Percentiles rank a stretch among this genome's conserved stretches.
Conservation (phyloP, 2,888 invertebrate genomes). For the Sympetrum striolatum region DNA sequence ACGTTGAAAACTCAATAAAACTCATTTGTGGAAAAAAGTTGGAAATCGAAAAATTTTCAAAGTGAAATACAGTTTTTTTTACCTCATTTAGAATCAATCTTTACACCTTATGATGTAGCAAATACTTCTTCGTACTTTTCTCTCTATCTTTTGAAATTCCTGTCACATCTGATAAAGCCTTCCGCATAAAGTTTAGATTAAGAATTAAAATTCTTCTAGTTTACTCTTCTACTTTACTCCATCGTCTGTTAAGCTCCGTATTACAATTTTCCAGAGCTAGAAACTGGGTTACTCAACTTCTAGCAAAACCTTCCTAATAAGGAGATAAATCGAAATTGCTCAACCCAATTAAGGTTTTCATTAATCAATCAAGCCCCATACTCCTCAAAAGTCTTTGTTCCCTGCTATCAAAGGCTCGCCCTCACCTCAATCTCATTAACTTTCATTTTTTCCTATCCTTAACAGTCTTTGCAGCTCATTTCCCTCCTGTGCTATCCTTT, state of each 20-base stretch:
- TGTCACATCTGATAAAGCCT: too few relatives aligned
- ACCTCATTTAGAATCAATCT: too few relatives aligned
- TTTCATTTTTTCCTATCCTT: not conserved
- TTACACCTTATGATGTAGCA: too few relatives aligned
- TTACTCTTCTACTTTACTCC: not conserved
- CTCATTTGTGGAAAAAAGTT: too few relatives aligned
- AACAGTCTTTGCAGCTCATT: not conserved
- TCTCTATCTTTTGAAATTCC: too few relatives aligned
- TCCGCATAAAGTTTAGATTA: not conserved
- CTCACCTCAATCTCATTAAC: not conserved
- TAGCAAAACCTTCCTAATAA: not conserved
- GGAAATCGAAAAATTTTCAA: too few relatives aligned
- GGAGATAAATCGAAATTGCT: conserved; percentile 4
- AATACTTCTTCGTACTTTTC: too few relatives aligned
- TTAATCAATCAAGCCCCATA: conserved; percentile 14
- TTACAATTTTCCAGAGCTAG: not conserved
- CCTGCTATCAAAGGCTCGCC: not conserved
- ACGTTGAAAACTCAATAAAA: too few relatives aligned
- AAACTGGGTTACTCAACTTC: not conserved
- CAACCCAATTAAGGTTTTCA: conserved; percentile 22
- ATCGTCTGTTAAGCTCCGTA: not conserved
- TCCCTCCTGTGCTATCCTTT: not conserved
- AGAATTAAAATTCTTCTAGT: not conserved
- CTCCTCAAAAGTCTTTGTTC: not conserved
- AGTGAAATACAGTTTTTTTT: too few relatives aligned